Percentiles rank a stretch among this genome's conserved stretches.
Evolutionary conservation across 37 sponge, comb jelly and placozoan species (phyloP).

Genomic region (Agelas oroides): DNA sequence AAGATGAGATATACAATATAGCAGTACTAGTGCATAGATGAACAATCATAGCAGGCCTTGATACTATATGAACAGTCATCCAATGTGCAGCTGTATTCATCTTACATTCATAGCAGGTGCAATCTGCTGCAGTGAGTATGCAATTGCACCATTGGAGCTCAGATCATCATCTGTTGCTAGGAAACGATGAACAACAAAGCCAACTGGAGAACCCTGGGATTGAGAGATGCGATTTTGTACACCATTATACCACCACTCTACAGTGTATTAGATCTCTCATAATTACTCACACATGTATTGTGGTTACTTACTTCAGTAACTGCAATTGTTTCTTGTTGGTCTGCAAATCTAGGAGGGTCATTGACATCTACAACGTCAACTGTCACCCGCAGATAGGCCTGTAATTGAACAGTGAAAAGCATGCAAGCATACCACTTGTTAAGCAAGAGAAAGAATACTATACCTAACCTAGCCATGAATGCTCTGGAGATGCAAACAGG

Average conservation of each 20-base stretch:
- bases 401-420: not conserved
- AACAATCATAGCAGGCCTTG: no score
- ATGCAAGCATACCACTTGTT: not conserved
- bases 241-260: no score
- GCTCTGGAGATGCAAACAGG: no score
- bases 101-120: not conserved
- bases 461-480: no score
- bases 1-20: no score
- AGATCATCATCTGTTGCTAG: constrained; percentile 36
- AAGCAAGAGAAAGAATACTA: no score
- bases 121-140: constrained; percentile 20
- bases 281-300: no score
- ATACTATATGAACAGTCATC: no score
- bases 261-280: no score
- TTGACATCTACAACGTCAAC: constrained; percentile 37
- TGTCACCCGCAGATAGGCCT: constrained; percentile 36
- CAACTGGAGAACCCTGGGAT: not conserved
- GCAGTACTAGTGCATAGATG: no score
- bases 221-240: no score
- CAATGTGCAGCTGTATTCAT: no score
- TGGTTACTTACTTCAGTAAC: not conserved
- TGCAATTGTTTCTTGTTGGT: not conserved
- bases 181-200: not conserved
- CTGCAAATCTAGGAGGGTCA: constrained; percentile 13
- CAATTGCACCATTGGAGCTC: constrained; percentile 19